phyloP scores from a whole-genome alignment of 2,888 invertebrate genomes.

The Cryptus viduatorius region DNA sequence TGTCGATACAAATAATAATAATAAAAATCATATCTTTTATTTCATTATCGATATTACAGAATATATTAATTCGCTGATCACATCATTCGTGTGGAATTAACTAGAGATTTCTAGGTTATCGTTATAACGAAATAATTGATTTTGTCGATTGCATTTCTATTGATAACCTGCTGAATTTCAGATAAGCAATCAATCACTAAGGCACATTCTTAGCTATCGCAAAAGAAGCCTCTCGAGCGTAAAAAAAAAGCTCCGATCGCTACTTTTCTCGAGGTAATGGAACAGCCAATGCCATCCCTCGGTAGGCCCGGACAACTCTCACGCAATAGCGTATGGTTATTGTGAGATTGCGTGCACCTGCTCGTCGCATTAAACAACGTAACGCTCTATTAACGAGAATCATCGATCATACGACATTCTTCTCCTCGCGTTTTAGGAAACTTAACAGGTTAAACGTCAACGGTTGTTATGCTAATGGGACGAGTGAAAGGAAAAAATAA shows the following conservation, averaged over 20 bases:
- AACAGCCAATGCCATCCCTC: slow-evolving; percentile 48
- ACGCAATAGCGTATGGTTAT: neutral
- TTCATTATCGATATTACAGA: neutral
- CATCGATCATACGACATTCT: slow-evolving; percentile 22
- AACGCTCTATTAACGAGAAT: neutral
- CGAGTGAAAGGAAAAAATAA: neutral
- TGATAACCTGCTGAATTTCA: slow-evolving; percentile 1
- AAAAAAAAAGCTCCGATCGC: slow-evolving; percentile 8
- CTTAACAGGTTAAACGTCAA: neutral
- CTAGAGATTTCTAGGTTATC: neutral
- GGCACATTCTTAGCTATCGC: neutral
- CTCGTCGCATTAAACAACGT: neutral
- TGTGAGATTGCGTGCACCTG: neutral
- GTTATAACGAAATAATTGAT: neutral
- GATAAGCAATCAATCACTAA: neutral
- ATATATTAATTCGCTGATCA: neutral
- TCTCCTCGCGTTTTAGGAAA: neutral
- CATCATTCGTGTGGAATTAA: neutral
- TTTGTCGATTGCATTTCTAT: neutral
- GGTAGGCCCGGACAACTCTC: slow-evolving; percentile 29
- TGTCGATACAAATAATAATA: too few relatives aligned
- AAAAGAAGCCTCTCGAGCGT: neutral
- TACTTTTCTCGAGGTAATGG: neutral
- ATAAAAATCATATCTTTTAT: too few relatives aligned
- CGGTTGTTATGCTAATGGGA: neutral